Evolutionary conservation across 2,888 invertebrate species (phyloP), one percentile per base, ranked within the genome.

Genomic region (Callyntrura guangdongensis): DNA sequence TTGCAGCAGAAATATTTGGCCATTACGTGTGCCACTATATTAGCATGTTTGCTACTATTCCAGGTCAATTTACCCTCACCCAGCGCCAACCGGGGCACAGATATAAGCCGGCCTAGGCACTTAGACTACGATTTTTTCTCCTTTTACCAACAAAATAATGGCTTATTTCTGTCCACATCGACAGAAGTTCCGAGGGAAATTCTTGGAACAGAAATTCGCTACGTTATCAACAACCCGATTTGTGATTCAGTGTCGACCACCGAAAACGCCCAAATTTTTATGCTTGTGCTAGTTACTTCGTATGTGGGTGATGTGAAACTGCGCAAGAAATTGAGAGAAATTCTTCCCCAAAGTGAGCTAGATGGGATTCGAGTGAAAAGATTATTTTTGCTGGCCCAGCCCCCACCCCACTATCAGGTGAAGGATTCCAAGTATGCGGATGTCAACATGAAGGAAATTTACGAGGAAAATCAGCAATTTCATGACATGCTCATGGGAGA

Each of bases 401-500:
- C 96, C 12, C 79, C 89, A 94, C 96, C 96, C 0, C 92, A 94
- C 8, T 94, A 94, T 0, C 96, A 96, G 93, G 96, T 95, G 94
- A 95, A 95, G 91, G 94, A 94, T 0, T 77, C 94, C 6, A 92
- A 93, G 20, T 92, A 92, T 69, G 79, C 67, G 17, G 92, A 93
- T 25, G 92, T 89, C n/a, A 87, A 25, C 3, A 36, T 84, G 12
- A 47, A 86, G 9, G 83, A 91, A 56, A 59, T 92, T 11, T 20
- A 45, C 0, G 85, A 87, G 61, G 98, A 98, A 94, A 96, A 96
- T 92, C 94, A 95, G 36, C 95, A 96, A 77, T 97, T 96, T 95
- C 95, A 96, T 3, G 98, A 98, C 94, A 95, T 98, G 22, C 94
- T 98, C 12, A 97, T 97, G 95, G 97, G 97, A 5, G 96, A 96